A percentile compares a stretch with the other conserved stretches of the same genome.
Evolutionary conservation across 2,888 invertebrate genomes (phyloP).

Genomic region (Punctoribates punctum): DNA sequence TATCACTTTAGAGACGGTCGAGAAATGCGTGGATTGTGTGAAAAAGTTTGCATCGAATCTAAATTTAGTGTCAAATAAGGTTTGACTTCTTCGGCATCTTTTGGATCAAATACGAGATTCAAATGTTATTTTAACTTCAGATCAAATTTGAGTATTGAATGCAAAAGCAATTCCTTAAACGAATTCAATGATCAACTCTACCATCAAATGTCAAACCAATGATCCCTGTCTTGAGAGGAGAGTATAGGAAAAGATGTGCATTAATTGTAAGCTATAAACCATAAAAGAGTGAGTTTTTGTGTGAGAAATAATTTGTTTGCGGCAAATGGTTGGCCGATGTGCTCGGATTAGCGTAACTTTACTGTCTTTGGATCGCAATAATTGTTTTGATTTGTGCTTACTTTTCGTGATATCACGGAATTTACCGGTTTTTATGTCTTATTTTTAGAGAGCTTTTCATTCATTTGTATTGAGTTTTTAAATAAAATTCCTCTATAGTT

Average conservation of each 20-base stretch:
- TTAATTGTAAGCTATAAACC: background rate
- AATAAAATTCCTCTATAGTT: slow-evolving; percentile 4
- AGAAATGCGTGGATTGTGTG: too few species aligned
- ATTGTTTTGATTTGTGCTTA: background rate
- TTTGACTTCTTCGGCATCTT: too few species aligned
- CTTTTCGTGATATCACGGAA: slow-evolving; percentile 23
- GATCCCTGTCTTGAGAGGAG: background rate
- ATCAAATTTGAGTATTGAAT: background rate
- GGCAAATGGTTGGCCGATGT: background rate
- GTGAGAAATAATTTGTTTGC: background rate
- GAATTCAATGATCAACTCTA: slow-evolving; percentile 1
- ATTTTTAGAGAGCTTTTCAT: background rate
- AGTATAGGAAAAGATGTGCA: background rate
- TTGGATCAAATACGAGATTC: too few species aligned
- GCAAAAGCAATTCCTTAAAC: background rate
- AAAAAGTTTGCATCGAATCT: too few species aligned
- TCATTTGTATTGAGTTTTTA: background rate
- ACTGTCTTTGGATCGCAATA: background rate
- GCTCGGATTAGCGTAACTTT: slow-evolving; percentile 19
- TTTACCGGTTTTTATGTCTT: background rate
- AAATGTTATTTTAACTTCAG: too few species aligned
- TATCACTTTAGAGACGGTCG: too few species aligned
- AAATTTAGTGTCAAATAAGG: too few species aligned
- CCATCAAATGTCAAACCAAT: background rate
- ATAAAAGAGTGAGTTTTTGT: background rate